These are phyloP conservation scores for Drosophila lacicola DNA, from an alignment of 2,888 invertebrate species.

Conservation along the genomic window DNA sequence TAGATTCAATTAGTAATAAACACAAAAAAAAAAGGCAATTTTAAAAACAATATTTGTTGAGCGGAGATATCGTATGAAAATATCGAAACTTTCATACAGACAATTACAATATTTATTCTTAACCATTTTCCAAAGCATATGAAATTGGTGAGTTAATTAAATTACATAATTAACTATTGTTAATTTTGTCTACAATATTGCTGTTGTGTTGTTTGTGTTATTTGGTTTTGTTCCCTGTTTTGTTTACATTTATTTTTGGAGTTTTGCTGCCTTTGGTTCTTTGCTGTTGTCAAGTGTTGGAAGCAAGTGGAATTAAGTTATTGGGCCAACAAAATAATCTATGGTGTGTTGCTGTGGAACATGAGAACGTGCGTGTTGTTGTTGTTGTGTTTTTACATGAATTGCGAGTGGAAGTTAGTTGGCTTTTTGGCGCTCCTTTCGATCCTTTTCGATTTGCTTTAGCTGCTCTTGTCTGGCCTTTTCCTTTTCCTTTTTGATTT, in stretches of 20 bases:
- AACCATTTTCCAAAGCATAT: background rate
- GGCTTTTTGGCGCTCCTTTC: slow-evolving; percentile 36
- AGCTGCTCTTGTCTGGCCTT: slow-evolving; percentile 33
- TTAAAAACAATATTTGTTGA: no score
- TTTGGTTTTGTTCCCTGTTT: background rate
- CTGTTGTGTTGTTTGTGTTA: background rate
- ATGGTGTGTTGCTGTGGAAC: background rate
- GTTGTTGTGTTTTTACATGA: background rate
- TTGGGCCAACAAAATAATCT: background rate
- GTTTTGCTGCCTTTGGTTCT: slow-evolving; percentile 1
- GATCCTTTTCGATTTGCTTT: slow-evolving; percentile 38
- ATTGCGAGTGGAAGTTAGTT: background rate
- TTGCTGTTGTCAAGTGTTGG: background rate
- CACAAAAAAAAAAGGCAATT: no score
- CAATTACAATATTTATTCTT: slow-evolving; percentile 16
- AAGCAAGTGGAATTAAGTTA: background rate
- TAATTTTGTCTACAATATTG: background rate
- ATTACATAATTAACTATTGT: background rate
- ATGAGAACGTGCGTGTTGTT: background rate
- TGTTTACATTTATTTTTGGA: background rate
- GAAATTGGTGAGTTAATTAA: background rate
- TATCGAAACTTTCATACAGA: no score
- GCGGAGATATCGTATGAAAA: no score
- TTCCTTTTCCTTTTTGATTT: slow-evolving; percentile 38
- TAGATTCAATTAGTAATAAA: no score